phyloP scores from a whole-genome alignment of 2,797 vertebrate species.

The Margarornis squamiger region DNA sequence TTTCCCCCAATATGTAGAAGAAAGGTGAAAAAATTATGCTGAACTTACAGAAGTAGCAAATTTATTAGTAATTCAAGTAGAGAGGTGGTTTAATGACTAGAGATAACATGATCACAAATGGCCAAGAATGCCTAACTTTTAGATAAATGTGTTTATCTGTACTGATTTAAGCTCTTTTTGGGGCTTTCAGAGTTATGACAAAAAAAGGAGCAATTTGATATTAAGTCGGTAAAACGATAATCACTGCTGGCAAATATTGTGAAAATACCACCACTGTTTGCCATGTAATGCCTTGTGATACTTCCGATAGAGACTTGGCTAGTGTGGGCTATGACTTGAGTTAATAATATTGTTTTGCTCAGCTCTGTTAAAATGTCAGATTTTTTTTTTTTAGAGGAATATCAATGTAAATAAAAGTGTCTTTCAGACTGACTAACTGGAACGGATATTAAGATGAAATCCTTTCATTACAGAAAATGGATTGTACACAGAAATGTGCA shows the following conservation, averaged over 20 bases:
- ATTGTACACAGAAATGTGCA: background rate
- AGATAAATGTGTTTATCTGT: background rate
- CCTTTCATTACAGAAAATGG: background rate
- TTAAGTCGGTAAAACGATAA: slow-evolving; percentile 24
- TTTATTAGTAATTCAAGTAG: background rate
- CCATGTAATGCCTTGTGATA: background rate
- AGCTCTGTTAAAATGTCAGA: slow-evolving; percentile 42
- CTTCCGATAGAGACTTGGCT: background rate
- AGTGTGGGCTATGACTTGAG: background rate
- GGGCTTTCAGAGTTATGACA: background rate
- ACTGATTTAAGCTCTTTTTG: background rate
- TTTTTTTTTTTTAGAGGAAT: background rate
- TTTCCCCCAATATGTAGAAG: background rate
- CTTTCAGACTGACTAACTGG: slow-evolving; percentile 10
- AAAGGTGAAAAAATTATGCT: background rate
- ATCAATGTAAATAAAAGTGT: background rate
- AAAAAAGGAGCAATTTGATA: background rate
- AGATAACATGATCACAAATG: background rate
- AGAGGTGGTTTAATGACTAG: background rate
- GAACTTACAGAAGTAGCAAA: background rate
- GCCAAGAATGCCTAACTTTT: background rate
- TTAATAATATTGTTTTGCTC: slow-evolving; percentile 24
- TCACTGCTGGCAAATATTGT: slow-evolving; percentile 26
- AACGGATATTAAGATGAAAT: background rate
- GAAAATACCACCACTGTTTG: slow-evolving; percentile 60